Evolutionary conservation across 2,797 vertebrate genomes (phyloP), one percentile per base, ranked within the genome.

Genomic region (Esox lucius): DNA sequence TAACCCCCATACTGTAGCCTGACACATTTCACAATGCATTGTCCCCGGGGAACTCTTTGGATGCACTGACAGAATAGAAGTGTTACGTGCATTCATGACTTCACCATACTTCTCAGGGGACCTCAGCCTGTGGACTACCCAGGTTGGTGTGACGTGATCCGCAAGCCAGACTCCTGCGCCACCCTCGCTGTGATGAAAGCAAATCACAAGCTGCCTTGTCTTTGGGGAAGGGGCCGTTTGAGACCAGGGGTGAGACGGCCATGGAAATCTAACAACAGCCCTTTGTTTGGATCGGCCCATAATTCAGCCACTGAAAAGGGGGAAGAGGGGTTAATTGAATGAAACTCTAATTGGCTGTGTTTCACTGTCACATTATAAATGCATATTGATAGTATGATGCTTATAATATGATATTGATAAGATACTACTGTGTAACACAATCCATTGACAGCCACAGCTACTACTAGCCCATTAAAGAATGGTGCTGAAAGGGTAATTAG

Each of bases 71-170:
- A 5, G 15, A 15, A 7, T 12, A 64, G 22, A 22, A 76, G 16
- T 68, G 6, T 75, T 5, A 51, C 35, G 7, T 39, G 39, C 35
- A 39, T 51, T 53, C 4, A 53, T 64, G 19, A 72, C 4, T 46
- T 78, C 31, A 7, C 17, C 8, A 82, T 79, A 35, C 42, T 31
- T 11, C 31, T n/a, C 82, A 95, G 94, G 15, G 85, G 70, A 16
- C 84, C 88, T 6, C 84, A 91, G 68, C 92, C 91, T 2, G 87
- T 95, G 59, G 94, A 94, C 78, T 95, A 94, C 77, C 94, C 94
- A 11, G 91, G 93, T 39, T 94, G 94, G 93, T 95, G 93, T 28
- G 92, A 94, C 72, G 78, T 93, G 68, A 89, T 94, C 78, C 89
- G 80, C 24, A 93, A 92, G 78, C 91, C 94, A 0, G 91, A 93